Evolutionary conservation across 2,888 invertebrate genomes (phyloP).

Genomic region (Mellilla xanthometata): DNA sequence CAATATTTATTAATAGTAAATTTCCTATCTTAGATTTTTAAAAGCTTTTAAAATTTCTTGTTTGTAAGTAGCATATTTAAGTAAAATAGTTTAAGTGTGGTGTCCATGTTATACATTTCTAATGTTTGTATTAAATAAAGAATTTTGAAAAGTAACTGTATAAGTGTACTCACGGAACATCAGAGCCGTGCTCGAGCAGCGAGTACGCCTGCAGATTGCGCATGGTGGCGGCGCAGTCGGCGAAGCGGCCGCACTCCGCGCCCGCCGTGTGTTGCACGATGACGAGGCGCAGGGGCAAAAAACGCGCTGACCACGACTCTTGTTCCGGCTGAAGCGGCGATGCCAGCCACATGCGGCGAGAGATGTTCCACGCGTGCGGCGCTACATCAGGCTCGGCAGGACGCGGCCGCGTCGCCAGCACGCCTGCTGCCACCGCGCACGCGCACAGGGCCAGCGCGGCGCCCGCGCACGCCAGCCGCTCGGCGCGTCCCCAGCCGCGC

Average conservation of each 20-base stretch:
- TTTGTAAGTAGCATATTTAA: too few relatives aligned
- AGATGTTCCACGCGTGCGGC: conserved; percentile 64
- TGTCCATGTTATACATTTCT: too few relatives aligned
- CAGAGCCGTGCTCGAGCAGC: conserved; percentile 25
- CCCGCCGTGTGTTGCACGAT: conserved; percentile 63
- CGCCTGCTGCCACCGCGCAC: conserved; percentile 43
- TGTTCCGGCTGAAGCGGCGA: conserved; percentile 26
- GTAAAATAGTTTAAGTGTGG: too few relatives aligned
- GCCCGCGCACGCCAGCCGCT: conserved; percentile 55
- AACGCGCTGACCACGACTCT: conserved; percentile 25
- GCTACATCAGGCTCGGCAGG: conserved; percentile 36
- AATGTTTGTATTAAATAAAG: too few relatives aligned
- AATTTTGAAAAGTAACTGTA: too few relatives aligned
- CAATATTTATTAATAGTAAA: too few relatives aligned
- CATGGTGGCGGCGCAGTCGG: conserved; percentile 57
- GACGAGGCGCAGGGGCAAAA: conserved; percentile 56
- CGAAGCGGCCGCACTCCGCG: conserved; percentile 49
- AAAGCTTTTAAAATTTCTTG: too few relatives aligned
- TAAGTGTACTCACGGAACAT: conserved; percentile 39
- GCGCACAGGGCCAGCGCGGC: conserved; percentile 48
- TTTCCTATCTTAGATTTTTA: too few relatives aligned
- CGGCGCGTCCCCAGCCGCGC: conserved; percentile 50
- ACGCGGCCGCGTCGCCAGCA: conserved; percentile 12
- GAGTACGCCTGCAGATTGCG: conserved; percentile 53
- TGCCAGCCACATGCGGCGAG: conserved; percentile 65